Evolutionary conservation across 2,797 vertebrate species (phyloP).

Genomic region (Ammospiza maritima): DNA sequence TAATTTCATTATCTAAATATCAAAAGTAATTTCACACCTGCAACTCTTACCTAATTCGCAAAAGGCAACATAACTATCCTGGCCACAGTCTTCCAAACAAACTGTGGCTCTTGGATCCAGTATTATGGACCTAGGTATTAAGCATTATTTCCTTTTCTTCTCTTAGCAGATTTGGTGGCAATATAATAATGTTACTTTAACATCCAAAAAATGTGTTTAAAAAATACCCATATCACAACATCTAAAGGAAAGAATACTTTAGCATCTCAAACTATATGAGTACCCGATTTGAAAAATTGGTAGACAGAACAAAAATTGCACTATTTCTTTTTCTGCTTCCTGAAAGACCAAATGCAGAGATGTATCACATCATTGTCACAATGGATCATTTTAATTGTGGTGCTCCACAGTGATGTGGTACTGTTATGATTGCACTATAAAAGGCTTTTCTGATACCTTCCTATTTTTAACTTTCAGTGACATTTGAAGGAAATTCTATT

Average conservation of each 20-base stretch:
- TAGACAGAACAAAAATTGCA: background rate
- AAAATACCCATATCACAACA: background rate
- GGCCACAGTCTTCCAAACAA: background rate
- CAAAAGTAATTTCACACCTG: constrained; percentile 52
- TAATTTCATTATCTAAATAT: constrained; percentile 62
- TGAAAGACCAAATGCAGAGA: constrained; percentile 20
- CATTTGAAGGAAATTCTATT: background rate
- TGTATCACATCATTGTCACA: constrained; percentile 21
- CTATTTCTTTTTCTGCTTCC: background rate
- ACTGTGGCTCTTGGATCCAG: background rate
- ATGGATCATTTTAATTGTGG: constrained; percentile 15
- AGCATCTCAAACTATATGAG: background rate
- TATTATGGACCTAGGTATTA: background rate
- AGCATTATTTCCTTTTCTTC: background rate
- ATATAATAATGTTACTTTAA: background rate
- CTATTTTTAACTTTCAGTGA: constrained; percentile 32
- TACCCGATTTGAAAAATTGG: background rate
- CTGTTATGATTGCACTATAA: constrained; percentile 23
- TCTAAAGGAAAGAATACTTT: background rate
- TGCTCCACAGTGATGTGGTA: background rate
- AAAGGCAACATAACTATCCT: background rate
- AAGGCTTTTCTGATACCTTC: constrained; percentile 6
- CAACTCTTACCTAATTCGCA: background rate
- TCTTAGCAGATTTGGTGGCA: background rate
- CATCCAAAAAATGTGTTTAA: background rate